Base-by-base conservation (phyloP, 2,113 vertebrate genomes). In the Azemiops feae region DNA sequence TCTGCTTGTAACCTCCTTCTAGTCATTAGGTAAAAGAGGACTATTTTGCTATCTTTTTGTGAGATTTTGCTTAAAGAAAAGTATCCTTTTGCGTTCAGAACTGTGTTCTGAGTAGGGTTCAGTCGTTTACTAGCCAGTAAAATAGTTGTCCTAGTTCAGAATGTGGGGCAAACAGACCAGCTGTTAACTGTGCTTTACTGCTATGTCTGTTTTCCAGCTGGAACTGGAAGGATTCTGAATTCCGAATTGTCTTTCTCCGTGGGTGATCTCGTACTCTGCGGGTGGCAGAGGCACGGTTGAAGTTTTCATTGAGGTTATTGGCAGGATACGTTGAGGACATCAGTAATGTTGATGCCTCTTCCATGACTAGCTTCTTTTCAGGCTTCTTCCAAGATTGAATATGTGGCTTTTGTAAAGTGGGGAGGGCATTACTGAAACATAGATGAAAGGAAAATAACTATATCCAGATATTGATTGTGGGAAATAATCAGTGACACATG, bases 291-390 rank as follows among this genome's bases (percentile, higher is more conserved):
- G 8, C 43, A 85, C 94, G 0, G 88, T 93, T 92, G 57, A 94
- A 95, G 53, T 94, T 92, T 95, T 94, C 91, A 95, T 34, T 96
- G 96, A 95, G 95, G 95, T 97, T 96, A 92, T 95, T 96, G 96
- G 95, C 95, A 94, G 87, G 90, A 27, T 96, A 89, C 69, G 60
- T 93, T 94, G 93, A 93, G 93, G 93, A 95, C 92, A 50, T 0
- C 85, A 74, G 43, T 95, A 69, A 90, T 95, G 88, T 90, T 91
- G 93, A 94, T 93, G 64, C 89, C 18, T 92, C 74, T 95, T 94
- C 91, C 87, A 52, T 93, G n/a, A 11, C 87, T 94, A 95, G 88
- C 93, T 95, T 95, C 92, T 0, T 3, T 94, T 87, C 85, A 95
- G 86, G 60, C 94, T 94, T 95, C 93, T 0, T 4, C 93, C 87